A percentile compares a stretch with the other conserved stretches of the same genome.
Evolutionary conservation across 2,113 vertebrate species (phyloP).

Genomic region (Siniperca chuatsi): DNA sequence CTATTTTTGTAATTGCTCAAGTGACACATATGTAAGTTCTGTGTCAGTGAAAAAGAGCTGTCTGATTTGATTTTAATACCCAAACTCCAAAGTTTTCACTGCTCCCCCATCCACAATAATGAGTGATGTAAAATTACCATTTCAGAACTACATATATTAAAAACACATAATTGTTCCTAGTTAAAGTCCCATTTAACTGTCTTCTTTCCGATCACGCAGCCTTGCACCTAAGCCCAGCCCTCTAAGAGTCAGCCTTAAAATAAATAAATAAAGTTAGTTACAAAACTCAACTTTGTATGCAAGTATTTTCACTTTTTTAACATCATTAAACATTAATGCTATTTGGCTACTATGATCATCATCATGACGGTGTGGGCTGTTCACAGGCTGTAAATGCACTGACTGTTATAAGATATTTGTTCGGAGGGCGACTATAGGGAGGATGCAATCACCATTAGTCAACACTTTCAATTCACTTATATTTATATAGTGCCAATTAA

Average conservation of each 20-base stretch:
- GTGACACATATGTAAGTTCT: conserved; percentile 1
- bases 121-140: neutral
- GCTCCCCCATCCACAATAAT: neutral
- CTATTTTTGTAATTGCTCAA: conserved; percentile 1
- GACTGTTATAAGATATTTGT: too few species aligned
- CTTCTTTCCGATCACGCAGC: neutral
- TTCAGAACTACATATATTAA: neutral
- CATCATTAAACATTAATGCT: neutral
- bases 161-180: neutral
- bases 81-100: neutral
- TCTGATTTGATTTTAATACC: neutral
- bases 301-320: neutral
- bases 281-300: neutral
- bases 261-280: neutral
- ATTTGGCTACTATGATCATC: neutral
- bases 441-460: neutral
- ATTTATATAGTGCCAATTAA: too few species aligned
- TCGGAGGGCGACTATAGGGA: neutral
- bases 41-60: neutral
- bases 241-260: neutral
- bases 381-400: too few species aligned
- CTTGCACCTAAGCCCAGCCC: neutral
- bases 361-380: too few species aligned
- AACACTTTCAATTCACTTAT: neutral
- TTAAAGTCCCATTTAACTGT: neutral